phyloP scores from a whole-genome alignment of 1,140 invertebrate species.

The Sesamia nonagrioides region DNA sequence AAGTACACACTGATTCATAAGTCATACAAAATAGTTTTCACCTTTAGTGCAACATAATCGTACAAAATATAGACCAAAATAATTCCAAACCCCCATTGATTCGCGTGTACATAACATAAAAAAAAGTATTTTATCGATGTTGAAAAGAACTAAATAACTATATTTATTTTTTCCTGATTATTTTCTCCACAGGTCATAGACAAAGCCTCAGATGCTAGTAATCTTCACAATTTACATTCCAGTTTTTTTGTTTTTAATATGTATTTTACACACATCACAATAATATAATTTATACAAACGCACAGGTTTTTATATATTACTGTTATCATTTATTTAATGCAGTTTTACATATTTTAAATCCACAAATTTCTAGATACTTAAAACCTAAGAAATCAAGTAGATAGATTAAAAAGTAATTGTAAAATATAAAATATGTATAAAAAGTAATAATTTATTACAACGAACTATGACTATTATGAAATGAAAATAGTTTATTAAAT shows the following conservation, averaged over 20 bases:
- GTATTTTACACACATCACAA: constrained; percentile 52
- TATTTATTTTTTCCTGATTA: constrained; percentile 63
- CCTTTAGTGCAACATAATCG: constrained; percentile 77
- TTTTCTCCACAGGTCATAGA: constrained; percentile 63
- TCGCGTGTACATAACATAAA: constrained; percentile 65
- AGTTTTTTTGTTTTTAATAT: constrained; percentile 50
- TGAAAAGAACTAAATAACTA: constrained; percentile 59
- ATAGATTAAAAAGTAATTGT: constrained; percentile 72
- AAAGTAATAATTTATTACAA: constrained; percentile 78
- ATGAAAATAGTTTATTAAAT: constrained; percentile 68
- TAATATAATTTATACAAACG: constrained; percentile 52
- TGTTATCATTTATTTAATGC: constrained; percentile 67
- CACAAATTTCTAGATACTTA: constrained; percentile 69
- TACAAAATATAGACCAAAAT: constrained; percentile 85
- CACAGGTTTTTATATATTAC: constrained; percentile 71
- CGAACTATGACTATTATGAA: constrained; percentile 80
- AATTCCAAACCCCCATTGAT: constrained; percentile 70
- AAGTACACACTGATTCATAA: constrained; percentile 58
- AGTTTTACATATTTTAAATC: constrained; percentile 55
- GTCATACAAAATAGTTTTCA: constrained; percentile 55
- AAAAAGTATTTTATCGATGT: constrained; percentile 71
- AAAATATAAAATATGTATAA: constrained; percentile 66
- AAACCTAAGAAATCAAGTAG: constrained; percentile 73
- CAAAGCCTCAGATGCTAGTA: constrained; percentile 80
- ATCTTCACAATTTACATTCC: constrained; percentile 72